These are phyloP conservation scores for Halocaridina rubra DNA, from an alignment of 2,888 invertebrate species.

Conservation along the genomic window DNA sequence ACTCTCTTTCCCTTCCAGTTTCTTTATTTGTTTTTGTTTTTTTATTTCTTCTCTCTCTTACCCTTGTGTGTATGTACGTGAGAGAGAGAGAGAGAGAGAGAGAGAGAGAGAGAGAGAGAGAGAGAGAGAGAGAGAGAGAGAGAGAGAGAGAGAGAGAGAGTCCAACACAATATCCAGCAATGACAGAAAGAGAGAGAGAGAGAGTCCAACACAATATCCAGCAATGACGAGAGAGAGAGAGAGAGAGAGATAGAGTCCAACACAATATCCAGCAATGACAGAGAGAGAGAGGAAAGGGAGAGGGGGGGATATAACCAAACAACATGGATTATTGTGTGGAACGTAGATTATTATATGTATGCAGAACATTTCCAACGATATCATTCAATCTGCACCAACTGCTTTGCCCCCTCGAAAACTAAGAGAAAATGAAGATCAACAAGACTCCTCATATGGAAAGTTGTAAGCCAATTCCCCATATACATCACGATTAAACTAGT, in stretches of 20 bases:
- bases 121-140: background rate
- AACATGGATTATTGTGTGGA: background rate
- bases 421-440: background rate
- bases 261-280: too few relatives aligned
- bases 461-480: too few relatives aligned
- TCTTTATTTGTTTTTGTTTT: too few relatives aligned
- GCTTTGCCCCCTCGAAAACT: background rate
- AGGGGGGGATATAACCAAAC: background rate
- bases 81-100: background rate
- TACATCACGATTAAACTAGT: too few relatives aligned
- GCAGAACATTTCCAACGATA: background rate
- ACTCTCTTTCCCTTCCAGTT: too few relatives aligned
- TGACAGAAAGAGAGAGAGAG: background rate
- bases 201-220: background rate
- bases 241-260: background rate
- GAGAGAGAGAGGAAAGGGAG: background rate
- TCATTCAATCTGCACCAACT: background rate
- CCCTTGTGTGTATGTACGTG: too few relatives aligned
- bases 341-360: background rate
- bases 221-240: background rate
- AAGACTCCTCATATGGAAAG: background rate
- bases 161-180: background rate
- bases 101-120: background rate
- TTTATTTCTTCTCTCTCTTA: too few relatives aligned
- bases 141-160: background rate